Evolutionary conservation across 1,140 invertebrate genomes (phyloP), one percentile per base, ranked within the genome.

Genomic region (Vanessa atalanta): DNA sequence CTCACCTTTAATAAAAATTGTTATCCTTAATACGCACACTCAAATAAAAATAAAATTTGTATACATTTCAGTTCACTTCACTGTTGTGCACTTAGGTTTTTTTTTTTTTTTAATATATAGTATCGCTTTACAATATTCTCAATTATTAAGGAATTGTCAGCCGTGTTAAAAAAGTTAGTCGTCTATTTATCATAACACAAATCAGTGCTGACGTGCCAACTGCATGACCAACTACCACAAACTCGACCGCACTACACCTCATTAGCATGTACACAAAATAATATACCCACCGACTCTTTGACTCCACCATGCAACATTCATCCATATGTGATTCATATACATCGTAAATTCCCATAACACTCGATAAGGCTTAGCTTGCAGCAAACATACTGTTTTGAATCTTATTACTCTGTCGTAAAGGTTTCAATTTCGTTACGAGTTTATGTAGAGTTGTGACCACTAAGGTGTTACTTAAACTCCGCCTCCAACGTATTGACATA

Each of bases 221-320:
- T 84, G 88, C 82, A 85, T 88, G 90, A 90, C 80, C 84, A 87
- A 89, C 89, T 88, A 90, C 86, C 86, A 85, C 89, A 88, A 90
- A 92, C 90, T 92, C 90, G 82, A 80, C 82, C 87, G 79, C 84
- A 87, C 87, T 88, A 87, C 82, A 83, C 86, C 87, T 89, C 86
- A 91, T 91, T 91, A 91, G 85, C 87, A 87, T 85, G 80, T 87
- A 83, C 76, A 91, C 88, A 88, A 87, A 86, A 90, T 85, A 85
- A 87, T 84, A 87, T 84, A 88, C 79, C 85, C 86, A 87, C 79
- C 81, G 81, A 68, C 53, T 80, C 72, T 66, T 47, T 1, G 13
- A 63, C 2, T 37, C 0, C 6, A 72, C 15, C 79, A 80, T 63
- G 64, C 73, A 60, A 86, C 65, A 82, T 76, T 76, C 74, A 68